These are phyloP conservation scores for Notechis scutatus DNA, from an alignment of 2,113 vertebrate species.

Conservation along the genomic window DNA sequence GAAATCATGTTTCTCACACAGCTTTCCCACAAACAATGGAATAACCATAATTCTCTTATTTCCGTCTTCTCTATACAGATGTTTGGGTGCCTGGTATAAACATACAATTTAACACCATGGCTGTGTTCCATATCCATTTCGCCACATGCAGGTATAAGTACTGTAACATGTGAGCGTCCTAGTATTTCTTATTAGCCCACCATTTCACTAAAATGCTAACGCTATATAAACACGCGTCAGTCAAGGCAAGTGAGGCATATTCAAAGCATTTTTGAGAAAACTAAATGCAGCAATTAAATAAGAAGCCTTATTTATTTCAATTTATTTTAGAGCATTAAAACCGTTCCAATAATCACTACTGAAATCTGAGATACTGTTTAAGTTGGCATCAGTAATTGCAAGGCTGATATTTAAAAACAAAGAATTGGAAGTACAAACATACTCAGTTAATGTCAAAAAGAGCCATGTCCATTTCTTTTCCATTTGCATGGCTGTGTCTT, in stretches of 20 bases:
- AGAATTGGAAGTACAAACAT: constrained; percentile 15
- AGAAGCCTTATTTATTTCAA: neutral
- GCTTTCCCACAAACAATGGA: neutral
- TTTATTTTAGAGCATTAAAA: neutral
- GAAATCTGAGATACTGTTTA: constrained; percentile 16
- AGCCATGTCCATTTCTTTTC: neutral
- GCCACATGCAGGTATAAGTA: neutral
- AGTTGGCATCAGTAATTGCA: neutral
- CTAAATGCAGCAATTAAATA: neutral
- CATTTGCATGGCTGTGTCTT: neutral
- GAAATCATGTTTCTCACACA: neutral
- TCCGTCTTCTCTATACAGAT: neutral
- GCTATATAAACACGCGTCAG: neutral
- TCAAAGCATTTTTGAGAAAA: neutral
- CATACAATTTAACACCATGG: neutral
- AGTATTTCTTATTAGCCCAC: neutral
- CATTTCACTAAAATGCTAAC: neutral
- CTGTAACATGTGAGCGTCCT: neutral
- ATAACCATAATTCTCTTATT: neutral
- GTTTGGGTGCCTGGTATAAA: neutral
- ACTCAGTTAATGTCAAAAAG: neutral
- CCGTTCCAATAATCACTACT: neutral
- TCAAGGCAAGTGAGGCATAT: neutral
- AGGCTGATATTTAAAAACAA: neutral
- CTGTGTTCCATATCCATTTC: neutral